Evolutionary conservation across 92 coral and sea anemone genomes (phyloP).

Genomic region (Bergia sp.): DNA sequence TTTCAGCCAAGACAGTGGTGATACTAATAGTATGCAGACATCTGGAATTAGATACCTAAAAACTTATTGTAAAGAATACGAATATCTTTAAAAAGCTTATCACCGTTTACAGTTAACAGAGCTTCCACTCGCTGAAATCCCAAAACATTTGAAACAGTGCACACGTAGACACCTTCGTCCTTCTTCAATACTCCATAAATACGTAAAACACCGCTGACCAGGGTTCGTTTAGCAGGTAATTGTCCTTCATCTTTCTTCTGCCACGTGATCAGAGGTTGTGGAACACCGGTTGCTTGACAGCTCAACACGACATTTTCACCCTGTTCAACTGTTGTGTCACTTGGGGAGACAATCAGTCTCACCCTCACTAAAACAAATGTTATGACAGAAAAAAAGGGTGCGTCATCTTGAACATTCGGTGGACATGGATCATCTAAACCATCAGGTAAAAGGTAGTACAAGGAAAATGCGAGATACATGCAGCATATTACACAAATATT

Average conservation of each 20-base stretch:
- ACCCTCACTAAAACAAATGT: constrained; percentile 30
- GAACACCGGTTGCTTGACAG: constrained; percentile 59
- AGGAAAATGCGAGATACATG: too few relatives aligned
- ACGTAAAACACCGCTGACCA: constrained; percentile 37
- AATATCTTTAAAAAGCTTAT: background rate
- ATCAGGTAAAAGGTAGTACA: too few relatives aligned
- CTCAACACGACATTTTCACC: constrained; percentile 46
- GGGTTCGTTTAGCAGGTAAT: constrained; percentile 22
- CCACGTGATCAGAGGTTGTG: constrained; percentile 57
- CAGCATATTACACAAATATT: too few relatives aligned
- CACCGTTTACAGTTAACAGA: constrained; percentile 49
- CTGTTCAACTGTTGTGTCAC: constrained; percentile 47
- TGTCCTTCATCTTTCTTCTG: constrained; percentile 45
- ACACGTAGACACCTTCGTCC: constrained; percentile 55
- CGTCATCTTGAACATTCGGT: background rate
- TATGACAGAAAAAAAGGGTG: background rate
- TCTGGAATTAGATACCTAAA: too few relatives aligned
- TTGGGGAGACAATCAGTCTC: constrained; percentile 20
- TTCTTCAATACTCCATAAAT: constrained; percentile 21
- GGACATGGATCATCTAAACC: too few relatives aligned
- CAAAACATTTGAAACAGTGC: constrained; percentile 47
- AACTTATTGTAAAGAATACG: too few relatives aligned
- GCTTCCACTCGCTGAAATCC: constrained; percentile 52
- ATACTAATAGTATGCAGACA: too few relatives aligned
- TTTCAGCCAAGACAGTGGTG: too few relatives aligned